phyloP scores from a whole-genome alignment of 35 echinoderm and acorn worm species.

The Strongylocentrotus purpuratus region DNA sequence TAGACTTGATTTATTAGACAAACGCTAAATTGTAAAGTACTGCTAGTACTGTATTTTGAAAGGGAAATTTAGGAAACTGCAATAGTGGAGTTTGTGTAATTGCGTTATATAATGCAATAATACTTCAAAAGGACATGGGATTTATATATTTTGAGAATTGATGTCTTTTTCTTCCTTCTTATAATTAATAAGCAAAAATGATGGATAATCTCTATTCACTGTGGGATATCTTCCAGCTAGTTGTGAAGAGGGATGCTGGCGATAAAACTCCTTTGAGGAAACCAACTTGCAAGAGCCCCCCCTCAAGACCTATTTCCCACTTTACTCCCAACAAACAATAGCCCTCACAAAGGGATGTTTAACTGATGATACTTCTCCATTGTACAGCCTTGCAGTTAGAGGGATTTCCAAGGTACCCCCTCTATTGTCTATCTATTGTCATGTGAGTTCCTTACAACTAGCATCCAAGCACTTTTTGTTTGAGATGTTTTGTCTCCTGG shows the following conservation, averaged over 20 bases:
- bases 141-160: not conserved
- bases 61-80: no score
- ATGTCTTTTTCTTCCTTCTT: not conserved
- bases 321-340: conserved; percentile 15
- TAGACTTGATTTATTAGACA: no score
- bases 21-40: no score
- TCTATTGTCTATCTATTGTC: conserved; percentile 17
- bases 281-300: not conserved
- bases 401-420: not conserved
- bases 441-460: not conserved
- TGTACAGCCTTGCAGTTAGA: conserved; percentile 7
- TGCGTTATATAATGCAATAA: no score
- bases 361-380: conserved; percentile 13
- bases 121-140: not conserved
- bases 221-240: not conserved
- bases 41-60: no score
- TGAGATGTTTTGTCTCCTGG: conserved; percentile 10
- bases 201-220: not conserved
- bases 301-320: not conserved
- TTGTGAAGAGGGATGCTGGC: not conserved
- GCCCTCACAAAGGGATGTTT: not conserved
- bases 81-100: no score
- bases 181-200: not conserved
- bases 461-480: conserved; percentile 18
- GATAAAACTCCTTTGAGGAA: not conserved